Percentiles rank a stretch among this genome's conserved stretches.
Evolutionary conservation across 2,888 invertebrate species (phyloP).

Genomic region (Leuctra nigra): DNA sequence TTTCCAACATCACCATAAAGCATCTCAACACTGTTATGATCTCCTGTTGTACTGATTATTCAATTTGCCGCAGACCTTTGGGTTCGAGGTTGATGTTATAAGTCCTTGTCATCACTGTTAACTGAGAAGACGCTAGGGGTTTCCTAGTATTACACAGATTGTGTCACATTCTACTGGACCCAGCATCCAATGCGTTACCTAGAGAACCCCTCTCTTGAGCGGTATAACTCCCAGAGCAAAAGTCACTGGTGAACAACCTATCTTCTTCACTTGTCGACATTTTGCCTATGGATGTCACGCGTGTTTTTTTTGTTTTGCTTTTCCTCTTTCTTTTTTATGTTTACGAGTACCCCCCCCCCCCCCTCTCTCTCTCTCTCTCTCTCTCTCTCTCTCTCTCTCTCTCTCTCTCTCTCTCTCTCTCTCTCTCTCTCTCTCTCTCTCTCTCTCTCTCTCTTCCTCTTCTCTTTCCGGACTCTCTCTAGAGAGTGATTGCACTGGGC

Average conservation of each 20-base stretch:
- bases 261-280: background rate
- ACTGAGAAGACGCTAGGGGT: too few species aligned
- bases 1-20: too few species aligned
- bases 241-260: background rate
- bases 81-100: too few species aligned
- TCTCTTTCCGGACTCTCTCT: background rate
- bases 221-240: too few species aligned
- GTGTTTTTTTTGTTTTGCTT: background rate
- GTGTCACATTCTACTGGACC: too few species aligned
- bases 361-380: background rate
- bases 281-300: slow-evolving; percentile 10
- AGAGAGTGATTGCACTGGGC: background rate
- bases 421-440: background rate
- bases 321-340: slow-evolving; percentile 1
- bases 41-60: too few species aligned
- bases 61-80: too few species aligned
- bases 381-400: background rate
- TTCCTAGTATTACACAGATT: too few species aligned
- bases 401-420: background rate
- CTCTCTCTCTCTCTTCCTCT: background rate
- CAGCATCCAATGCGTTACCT: too few species aligned
- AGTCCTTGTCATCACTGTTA: too few species aligned
- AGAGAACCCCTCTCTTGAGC: too few species aligned
- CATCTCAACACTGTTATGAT: too few species aligned
- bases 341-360: slow-evolving; percentile 4